Base-by-base conservation (phyloP, 2,113 vertebrate species). In the Oceanites oceanicus region DNA sequence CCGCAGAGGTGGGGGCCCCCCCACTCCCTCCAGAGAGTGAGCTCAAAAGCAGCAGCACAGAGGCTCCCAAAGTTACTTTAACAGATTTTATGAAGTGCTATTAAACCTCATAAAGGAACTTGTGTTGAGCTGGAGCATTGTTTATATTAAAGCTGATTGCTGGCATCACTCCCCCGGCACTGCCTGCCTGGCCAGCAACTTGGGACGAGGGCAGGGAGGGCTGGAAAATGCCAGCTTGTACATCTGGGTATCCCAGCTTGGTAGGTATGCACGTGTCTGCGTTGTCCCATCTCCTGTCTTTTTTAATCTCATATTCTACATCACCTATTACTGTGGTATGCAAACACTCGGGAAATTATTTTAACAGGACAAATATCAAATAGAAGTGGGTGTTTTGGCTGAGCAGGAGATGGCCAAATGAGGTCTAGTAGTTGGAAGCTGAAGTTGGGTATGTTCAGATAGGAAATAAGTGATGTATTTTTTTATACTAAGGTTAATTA, bases 71-170 rank as follows among this genome's bases (percentile, higher is more conserved):
- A 92, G 94, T 92, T 92, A 85, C 92, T 87, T 87, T 70, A 86
- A 67, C 47, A 82, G 92, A 84, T 75, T 96, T 94, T 94, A 91
- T 90, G 73, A 94, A 96, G 92, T 68, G 78, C 85, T 95, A 22
- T 96, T 96, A 88, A 94, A 56, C 86, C 65, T 72, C 62, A 36
- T 91, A 91, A 95, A 94, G 86, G 68, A 38, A 1, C 62, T 91
- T 61, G 82, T 76, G 68, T 74, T 70, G 94, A 83, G 47, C 68
- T 21, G 13, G 30, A 49, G 36, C 62, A 11, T 66, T 45, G 85
- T 55, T 90, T 49, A n/a, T 66, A 21, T 36, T 56, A 88, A 91
- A 86, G 76, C 42, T 49, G 52, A 44, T 58, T 17, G 79, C 73
- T 90, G 75, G 34, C 47, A 11, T 16, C 29, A 6, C 38, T 84